Evolutionary conservation across 2,888 invertebrate species (phyloP), one percentile per base, ranked within the genome.

Genomic region (Darwinula stevensoni): DNA sequence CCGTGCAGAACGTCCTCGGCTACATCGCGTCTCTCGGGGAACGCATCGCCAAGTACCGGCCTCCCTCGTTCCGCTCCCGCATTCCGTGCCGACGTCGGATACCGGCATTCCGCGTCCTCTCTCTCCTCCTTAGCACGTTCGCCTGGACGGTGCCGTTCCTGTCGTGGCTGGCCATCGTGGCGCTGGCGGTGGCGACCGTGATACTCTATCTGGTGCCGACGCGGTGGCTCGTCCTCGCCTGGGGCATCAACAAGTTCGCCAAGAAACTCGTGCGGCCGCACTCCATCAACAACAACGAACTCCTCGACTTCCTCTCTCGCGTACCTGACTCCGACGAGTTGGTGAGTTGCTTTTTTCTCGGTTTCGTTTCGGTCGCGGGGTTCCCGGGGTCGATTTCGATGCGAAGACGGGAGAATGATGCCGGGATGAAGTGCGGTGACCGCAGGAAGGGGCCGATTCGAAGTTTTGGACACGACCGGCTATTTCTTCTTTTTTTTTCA

Each of bases 61-160:
- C n/a, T n/a, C n/a, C n/a, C n/a, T n/a, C n/a, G n/a, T n/a, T n/a
- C n/a, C n/a, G n/a, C n/a, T n/a, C n/a, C n/a, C n/a, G n/a, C n/a
- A n/a, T n/a, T n/a, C n/a, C n/a, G n/a, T n/a, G n/a, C n/a, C n/a
- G n/a, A n/a, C n/a, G n/a, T n/a, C n/a, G n/a, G n/a, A n/a, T n/a
- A n/a, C n/a, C n/a, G n/a, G n/a, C n/a, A n/a, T n/a, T n/a, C n/a
- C n/a, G n/a, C n/a, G n/a, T n/a, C n/a, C n/a, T 36, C 35, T 30
- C 41, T 39, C 35, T 44, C 41, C 42, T 37, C 61, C 64, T 38
- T 60, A 86, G 84, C 56, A 68, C 84, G 36, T 80, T 84, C 57
- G 86, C 88, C 54, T 97, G 91, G 58, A 82, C 86, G 36, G 75
- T 88, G 49, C 86, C 91, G 38, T 91, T 86, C 59, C 57, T 97